phyloP scores from a whole-genome alignment of 35 echinoderm and acorn worm species.

The Eucidaris tribuloides region DNA sequence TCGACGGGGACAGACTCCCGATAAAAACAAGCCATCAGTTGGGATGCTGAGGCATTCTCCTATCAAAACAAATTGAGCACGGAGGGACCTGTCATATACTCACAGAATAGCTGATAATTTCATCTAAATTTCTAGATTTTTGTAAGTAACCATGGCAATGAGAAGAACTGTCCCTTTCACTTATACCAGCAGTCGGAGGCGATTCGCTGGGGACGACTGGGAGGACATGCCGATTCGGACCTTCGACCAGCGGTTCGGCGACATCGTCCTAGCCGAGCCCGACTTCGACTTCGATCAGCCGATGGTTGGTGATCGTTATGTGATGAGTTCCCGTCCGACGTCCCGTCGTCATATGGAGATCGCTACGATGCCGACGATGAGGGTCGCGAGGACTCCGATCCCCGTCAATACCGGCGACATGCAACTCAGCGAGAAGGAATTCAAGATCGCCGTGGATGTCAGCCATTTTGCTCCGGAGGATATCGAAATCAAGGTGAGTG shows the following conservation, averaged over 20 bases:
- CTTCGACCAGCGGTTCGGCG: slow-evolving; percentile 8
- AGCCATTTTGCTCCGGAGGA: slow-evolving; percentile 38
- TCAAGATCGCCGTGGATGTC: slow-evolving; percentile 26
- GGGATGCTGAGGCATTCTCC: too few relatives aligned
- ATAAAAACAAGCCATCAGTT: too few relatives aligned
- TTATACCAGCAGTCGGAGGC: slow-evolving; percentile 2
- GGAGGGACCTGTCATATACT: too few relatives aligned
- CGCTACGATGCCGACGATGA: not conserved
- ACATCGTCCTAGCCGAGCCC: not conserved
- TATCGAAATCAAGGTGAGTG: slow-evolving; percentile 27
- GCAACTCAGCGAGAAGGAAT: not conserved
- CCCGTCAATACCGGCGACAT: slow-evolving; percentile 4
- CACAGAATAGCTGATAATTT: too few relatives aligned
- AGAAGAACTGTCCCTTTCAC: not conserved
- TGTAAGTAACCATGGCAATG: too few relatives aligned
- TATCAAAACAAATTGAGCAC: too few relatives aligned
- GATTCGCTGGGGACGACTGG: not conserved
- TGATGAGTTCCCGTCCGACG: not conserved
- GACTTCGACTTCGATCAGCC: not conserved
- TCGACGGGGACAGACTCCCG: too few relatives aligned
- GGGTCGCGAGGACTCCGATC: slow-evolving; percentile 4
- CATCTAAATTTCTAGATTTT: too few relatives aligned
- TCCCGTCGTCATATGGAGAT: slow-evolving; percentile 5
- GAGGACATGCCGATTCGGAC: not conserved
- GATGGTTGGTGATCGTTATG: not conserved